Evolutionary conservation across 64 coral and sea anemone species (phyloP).

Genomic region (Astreopora myriophthalma): DNA sequence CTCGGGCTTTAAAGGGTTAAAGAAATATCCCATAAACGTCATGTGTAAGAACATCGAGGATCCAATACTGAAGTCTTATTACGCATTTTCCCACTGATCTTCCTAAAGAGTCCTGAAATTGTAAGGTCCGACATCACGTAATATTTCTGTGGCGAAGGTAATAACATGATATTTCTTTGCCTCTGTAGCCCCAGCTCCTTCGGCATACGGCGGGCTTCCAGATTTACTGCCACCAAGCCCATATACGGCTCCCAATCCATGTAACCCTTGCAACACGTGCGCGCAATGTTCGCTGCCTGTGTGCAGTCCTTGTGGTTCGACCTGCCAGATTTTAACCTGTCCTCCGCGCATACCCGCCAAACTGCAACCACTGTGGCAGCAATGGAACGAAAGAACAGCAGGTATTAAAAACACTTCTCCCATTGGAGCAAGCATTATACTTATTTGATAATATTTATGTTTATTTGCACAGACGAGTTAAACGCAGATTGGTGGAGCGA

Average conservation of each 20-base stretch:
- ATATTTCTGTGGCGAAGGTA: no score
- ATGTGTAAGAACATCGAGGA: no score
- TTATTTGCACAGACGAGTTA: no score
- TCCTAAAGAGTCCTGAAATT: no score
- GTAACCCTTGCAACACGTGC: conserved; percentile 56
- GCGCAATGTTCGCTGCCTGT: conserved; percentile 21
- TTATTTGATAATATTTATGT: no score
- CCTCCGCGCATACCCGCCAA: conserved; percentile 58
- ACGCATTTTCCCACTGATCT: no score
- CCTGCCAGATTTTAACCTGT: conserved; percentile 14
- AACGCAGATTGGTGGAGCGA: no score
- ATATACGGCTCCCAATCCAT: background rate
- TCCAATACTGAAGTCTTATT: no score
- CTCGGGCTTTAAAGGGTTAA: no score
- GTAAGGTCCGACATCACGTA: no score
- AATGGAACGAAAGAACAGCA: conserved; percentile 85
- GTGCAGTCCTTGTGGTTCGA: conserved; percentile 26
- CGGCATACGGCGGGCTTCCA: conserved; percentile 17
- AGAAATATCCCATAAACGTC: no score
- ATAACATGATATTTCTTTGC: background rate
- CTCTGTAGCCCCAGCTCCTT: background rate
- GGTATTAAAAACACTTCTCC: conserved; percentile 5
- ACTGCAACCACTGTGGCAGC: conserved; percentile 76
- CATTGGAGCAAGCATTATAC: no score
- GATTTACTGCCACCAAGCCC: conserved; percentile 12